These are phyloP conservation scores for Bolborhynchus lineola DNA, from an alignment of 2,113 vertebrate genomes.

Conservation along the genomic window DNA sequence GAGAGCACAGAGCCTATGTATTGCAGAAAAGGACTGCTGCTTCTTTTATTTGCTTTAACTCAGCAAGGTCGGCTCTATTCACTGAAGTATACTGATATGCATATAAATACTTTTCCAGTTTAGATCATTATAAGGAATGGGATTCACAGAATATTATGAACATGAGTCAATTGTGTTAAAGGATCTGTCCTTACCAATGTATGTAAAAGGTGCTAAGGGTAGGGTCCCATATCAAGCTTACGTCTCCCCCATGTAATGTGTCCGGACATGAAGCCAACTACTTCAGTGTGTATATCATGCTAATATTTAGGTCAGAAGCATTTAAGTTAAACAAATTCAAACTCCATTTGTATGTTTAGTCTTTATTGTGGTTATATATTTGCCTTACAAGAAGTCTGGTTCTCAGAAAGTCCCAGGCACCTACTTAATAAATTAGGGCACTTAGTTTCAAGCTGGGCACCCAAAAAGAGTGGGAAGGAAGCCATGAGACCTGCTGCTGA, in stretches of 20 bases:
- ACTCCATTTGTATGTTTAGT: neutral
- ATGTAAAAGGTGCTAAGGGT: neutral
- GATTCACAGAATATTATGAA: neutral
- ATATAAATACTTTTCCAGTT: neutral
- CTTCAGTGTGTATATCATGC: neutral
- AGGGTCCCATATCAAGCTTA: neutral
- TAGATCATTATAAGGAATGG: neutral
- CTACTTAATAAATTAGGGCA: neutral
- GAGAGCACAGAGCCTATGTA: neutral
- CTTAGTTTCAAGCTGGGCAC: neutral
- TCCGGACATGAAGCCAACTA: neutral
- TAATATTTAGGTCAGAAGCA: neutral
- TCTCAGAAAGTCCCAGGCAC: neutral
- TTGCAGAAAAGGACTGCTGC: neutral
- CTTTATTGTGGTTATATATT: neutral
- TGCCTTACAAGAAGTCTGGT: neutral
- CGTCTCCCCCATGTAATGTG: neutral
- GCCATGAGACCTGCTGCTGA: neutral
- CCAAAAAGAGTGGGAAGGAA: neutral
- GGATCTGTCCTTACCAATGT: neutral
- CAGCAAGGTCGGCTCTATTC: neutral
- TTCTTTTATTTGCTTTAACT: neutral
- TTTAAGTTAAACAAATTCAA: neutral
- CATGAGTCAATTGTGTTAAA: neutral
- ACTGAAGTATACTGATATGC: neutral